Evolutionary conservation across 2,113 vertebrate species (phyloP).

Genomic region (Amazona guildingii): DNA sequence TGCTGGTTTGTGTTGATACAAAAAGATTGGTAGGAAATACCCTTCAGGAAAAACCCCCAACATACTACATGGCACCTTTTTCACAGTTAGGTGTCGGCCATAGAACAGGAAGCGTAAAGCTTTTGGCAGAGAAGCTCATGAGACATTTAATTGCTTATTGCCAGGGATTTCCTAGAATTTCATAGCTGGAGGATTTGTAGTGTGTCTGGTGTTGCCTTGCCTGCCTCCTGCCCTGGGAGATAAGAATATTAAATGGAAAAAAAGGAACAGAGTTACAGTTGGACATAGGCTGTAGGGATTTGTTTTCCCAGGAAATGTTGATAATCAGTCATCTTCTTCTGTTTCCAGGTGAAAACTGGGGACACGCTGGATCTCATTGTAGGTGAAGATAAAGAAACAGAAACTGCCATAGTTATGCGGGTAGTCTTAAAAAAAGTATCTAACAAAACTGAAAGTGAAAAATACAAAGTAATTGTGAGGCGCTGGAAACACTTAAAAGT

Average conservation of each 20-base stretch:
- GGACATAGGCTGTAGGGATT: accelerated
- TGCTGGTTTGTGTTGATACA: neutral
- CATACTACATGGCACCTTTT: neutral
- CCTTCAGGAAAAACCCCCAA: neutral
- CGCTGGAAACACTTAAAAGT: slow-evolving; percentile 88
- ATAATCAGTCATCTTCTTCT: neutral
- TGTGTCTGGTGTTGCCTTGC: neutral
- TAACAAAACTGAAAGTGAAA: slow-evolving; percentile 78
- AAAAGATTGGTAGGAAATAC: neutral
- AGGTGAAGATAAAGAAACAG: slow-evolving; percentile 82
- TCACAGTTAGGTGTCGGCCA: neutral
- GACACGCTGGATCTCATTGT: slow-evolving; percentile 88
- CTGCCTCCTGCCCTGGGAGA: neutral
- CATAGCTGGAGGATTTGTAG: neutral
- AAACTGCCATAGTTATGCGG: slow-evolving; percentile 85
- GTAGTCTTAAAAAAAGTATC: slow-evolving; percentile 81
- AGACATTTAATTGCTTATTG: neutral
- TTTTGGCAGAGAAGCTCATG: neutral
- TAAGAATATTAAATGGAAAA: neutral
- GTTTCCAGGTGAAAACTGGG: slow-evolving; percentile 88
- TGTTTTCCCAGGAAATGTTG: neutral
- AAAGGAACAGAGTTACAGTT: neutral
- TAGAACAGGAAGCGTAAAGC: neutral
- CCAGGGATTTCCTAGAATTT: neutral
- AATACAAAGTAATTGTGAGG: slow-evolving; percentile 84